Evolutionary conservation across 1,140 invertebrate genomes (phyloP).

Genomic region (Drosophila kepulauana): DNA sequence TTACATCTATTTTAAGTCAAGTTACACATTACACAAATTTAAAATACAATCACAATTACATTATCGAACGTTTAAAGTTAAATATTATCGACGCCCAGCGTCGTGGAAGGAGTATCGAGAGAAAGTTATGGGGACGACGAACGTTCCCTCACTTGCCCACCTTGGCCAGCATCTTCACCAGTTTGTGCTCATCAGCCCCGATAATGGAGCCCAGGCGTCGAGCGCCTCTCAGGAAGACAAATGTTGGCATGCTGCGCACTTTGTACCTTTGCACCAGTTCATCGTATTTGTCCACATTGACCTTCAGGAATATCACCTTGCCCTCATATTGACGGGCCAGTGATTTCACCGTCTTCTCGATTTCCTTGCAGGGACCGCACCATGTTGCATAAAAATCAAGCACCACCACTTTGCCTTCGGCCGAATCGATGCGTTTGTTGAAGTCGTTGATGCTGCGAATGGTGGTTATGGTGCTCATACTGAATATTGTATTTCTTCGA

Average conservation of each 20-base stretch:
- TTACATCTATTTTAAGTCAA: constrained; percentile 8
- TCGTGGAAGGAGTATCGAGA: not conserved
- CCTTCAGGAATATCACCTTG: constrained; percentile 56
- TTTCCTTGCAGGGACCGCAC: constrained; percentile 88
- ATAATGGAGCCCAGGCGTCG: constrained; percentile 34
- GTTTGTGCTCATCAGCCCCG: constrained; percentile 63
- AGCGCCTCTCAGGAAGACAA: constrained; percentile 51
- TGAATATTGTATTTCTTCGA: not conserved
- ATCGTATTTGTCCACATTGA: constrained; percentile 62
- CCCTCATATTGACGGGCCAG: constrained; percentile 50
- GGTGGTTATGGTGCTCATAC: constrained; percentile 24
- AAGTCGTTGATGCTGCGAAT: constrained; percentile 57
- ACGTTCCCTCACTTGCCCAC: constrained; percentile 35
- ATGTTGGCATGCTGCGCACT: constrained; percentile 61
- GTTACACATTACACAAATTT: constrained; percentile 14
- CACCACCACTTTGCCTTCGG: constrained; percentile 87
- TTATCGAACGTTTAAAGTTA: constrained; percentile 5
- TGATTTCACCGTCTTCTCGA: constrained; percentile 85
- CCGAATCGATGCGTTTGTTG: constrained; percentile 83
- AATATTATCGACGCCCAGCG: constrained; percentile 5
- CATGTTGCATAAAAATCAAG: constrained; percentile 86
- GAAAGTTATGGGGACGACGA: not conserved
- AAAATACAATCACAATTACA: not conserved
- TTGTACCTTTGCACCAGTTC: constrained; percentile 53
- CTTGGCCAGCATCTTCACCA: constrained; percentile 49